Evolutionary conservation across 2,113 vertebrate genomes (phyloP).

Genomic region (Lasiurus cinereus): DNA sequence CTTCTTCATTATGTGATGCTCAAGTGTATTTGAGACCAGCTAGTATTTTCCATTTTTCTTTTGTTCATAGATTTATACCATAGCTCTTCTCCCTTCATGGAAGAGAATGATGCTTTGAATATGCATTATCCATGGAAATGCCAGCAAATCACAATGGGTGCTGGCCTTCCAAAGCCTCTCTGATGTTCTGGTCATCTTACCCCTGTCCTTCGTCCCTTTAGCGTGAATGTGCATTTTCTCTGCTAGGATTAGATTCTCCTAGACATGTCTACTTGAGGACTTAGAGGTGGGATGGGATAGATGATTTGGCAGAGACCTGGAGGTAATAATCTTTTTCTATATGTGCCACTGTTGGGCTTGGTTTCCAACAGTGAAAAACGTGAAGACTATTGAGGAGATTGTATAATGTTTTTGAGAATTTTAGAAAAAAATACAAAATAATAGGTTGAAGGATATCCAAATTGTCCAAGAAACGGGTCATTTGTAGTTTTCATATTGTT

Average conservation of each 20-base stretch:
- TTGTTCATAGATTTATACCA: slow-evolving; percentile 51
- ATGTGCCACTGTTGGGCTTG: neutral
- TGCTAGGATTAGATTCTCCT: neutral
- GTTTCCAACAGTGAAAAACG: slow-evolving; percentile 39
- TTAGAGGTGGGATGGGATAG: neutral
- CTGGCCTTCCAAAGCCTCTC: slow-evolving; percentile 23
- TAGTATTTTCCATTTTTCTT: slow-evolving; percentile 70
- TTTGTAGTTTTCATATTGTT: slow-evolving; percentile 39
- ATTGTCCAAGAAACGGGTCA: slow-evolving; percentile 7
- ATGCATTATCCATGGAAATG: slow-evolving; percentile 20
- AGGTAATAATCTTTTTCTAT: neutral
- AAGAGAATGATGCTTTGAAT: slow-evolving; percentile 35
- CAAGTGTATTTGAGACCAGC: slow-evolving; percentile 41
- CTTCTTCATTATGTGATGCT: slow-evolving; percentile 32
- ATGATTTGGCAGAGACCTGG: neutral
- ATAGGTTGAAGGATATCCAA: neutral
- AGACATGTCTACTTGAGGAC: neutral
- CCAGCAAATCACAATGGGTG: neutral
- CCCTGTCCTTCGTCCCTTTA: neutral
- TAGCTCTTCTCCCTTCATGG: slow-evolving; percentile 61
- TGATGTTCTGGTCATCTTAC: neutral
- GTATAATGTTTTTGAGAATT: slow-evolving; percentile 39
- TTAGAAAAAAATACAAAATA: slow-evolving; percentile 49
- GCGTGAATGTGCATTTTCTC: slow-evolving; percentile 15
- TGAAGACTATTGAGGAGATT: slow-evolving; percentile 47